These are phyloP conservation scores for Atrichornis clamosus DNA, from an alignment of 2,113 vertebrate genomes.

Conservation along the genomic window DNA sequence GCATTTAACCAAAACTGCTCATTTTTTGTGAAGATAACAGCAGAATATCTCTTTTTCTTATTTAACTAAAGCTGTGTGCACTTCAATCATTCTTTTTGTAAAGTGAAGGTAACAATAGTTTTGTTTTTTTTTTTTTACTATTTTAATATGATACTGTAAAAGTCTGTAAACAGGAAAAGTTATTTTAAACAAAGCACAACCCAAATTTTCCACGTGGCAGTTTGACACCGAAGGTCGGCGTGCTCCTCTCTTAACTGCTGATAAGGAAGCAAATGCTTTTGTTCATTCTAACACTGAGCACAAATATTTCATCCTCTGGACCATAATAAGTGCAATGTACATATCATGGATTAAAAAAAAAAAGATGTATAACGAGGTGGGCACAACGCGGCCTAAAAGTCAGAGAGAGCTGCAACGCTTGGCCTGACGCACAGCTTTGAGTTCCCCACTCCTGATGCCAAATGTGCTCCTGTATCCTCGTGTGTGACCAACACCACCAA, in stretches of 20 bases:
- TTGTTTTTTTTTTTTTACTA: neutral
- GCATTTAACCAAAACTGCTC: neutral
- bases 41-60: neutral
- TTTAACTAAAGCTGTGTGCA: neutral
- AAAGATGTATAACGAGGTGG: accelerated
- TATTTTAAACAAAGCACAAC: neutral
- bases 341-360: accelerated
- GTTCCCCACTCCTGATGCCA: neutral
- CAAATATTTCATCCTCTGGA: neutral
- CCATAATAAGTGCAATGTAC: accelerated
- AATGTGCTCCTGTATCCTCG: accelerated
- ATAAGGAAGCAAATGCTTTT: neutral
- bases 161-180: constrained; percentile 31
- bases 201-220: neutral
- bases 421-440: neutral
- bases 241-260: neutral
- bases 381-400: accelerated
- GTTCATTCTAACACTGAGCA: neutral
- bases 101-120: neutral
- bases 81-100: neutral
- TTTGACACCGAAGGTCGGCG: neutral
- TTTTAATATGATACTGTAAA: neutral
- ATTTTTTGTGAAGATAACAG: neutral
- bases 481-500: neutral
- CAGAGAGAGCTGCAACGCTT: accelerated